Base-by-base conservation (phyloP, 2,888 invertebrate species). In the Buathra laborator region DNA sequence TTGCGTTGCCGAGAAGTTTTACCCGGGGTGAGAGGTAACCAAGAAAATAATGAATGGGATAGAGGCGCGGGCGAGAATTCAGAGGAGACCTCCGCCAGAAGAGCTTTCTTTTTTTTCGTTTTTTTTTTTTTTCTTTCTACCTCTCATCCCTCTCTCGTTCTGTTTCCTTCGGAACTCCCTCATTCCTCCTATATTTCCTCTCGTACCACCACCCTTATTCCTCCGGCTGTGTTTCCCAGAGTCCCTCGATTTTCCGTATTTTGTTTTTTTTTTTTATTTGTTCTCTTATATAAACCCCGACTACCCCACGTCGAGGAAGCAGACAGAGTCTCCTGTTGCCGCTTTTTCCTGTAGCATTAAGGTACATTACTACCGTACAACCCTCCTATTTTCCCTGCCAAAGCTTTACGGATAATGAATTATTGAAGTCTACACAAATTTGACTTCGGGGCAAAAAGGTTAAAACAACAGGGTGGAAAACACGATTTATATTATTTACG, bases 1-100 rank as follows among this genome's bases (percentile, higher is more conserved):
- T 93, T 93, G 92, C 93, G 93, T 93, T 93, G 92, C 93, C 90
- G 90, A 92, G 92, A 93, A 93, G 92, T 93, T 93, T 93, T 92
- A 90, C 90, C 91, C 86, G 89, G 48, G 91, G 89, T 89, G 89
- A 90, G 91, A 91, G 92, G 92, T 92, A 92, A 92, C 93, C 92
- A 92, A 92, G 92, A 93, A 93, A 93, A 92, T 93, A 93, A 93
- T 93, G 93, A 93, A 93, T 93, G 91, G 91, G 90, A 87, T 88
- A 86, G 62, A 83, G 79, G 82, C 84, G 71, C 86, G 72, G 68
- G 81, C 67, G 76, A 59, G 59, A 86, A 87, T 87, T 83, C 86
- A 29, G 29, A 32, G 85, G 80, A 86, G 79, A 86, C 86, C 74
- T 70, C 80, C 87, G 74, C 80, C 81, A 68, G 82, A 64, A 83